These are phyloP conservation scores for Thalpophila matura DNA, from an alignment of 2,888 invertebrate species.

Conservation along the genomic window DNA sequence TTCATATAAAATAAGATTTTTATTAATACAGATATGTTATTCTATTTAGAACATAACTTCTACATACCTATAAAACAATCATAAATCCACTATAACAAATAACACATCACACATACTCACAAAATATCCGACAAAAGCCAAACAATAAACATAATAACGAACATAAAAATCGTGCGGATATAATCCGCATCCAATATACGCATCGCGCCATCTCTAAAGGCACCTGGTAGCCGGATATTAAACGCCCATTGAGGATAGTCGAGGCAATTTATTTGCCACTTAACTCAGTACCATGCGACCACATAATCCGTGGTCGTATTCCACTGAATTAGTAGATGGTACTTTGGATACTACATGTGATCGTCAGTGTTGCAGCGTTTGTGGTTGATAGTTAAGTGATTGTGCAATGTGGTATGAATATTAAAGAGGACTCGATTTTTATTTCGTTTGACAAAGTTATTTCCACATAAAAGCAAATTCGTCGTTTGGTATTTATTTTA, in stretches of 20 bases:
- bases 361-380: conserved; percentile 24
- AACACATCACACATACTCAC: background rate
- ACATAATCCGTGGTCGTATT: conserved; percentile 55
- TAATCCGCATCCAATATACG: conserved; percentile 54
- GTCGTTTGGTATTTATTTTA: no score
- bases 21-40: no score
- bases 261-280: conserved; percentile 65
- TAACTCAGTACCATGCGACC: conserved; percentile 60
- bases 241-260: conserved; percentile 59
- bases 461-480: no score
- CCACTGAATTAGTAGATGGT: conserved; percentile 52
- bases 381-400: conserved; percentile 13
- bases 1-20: no score
- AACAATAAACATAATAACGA: conserved; percentile 23
- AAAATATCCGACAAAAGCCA: conserved; percentile 33
- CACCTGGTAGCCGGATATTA: conserved; percentile 65
- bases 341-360: conserved; percentile 32
- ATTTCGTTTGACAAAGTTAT: no score
- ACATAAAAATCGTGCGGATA: conserved; percentile 49
- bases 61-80: background rate
- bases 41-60: no score
- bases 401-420: background rate
- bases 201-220: conserved; percentile 53
- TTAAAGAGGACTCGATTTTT: no score
- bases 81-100: background rate